A percentile compares a stretch with the other conserved stretches of the same genome.
Evolutionary conservation across 1,140 invertebrate species (phyloP).

Genomic region (Hirudo medicinalis): DNA sequence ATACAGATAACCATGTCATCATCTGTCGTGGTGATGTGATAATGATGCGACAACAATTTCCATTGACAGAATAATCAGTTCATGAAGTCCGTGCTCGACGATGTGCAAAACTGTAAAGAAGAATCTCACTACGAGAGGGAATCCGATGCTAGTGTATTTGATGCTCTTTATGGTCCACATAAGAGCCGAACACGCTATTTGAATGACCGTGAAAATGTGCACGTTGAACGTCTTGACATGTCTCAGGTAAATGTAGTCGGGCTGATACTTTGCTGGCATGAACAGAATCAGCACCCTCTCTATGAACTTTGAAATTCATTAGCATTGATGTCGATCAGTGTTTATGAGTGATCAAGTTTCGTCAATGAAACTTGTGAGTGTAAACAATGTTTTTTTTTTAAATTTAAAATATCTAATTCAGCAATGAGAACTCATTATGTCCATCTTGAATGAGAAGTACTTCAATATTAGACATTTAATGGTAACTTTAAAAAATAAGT

Average conservation of each 20-base stretch:
- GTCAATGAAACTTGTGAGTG: not conserved
- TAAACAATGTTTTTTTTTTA: not conserved
- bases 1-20: not conserved
- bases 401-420: not conserved
- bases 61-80: not conserved
- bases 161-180: conserved; percentile 24
- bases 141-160: conserved; percentile 71
- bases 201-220: conserved; percentile 80
- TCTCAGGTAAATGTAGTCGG: conserved; percentile 87
- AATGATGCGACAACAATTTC: not conserved
- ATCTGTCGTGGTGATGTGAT: too few relatives aligned
- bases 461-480: not conserved
- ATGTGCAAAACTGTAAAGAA: not conserved
- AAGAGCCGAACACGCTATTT: conserved; percentile 37
- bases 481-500: not conserved
- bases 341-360: not conserved
- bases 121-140: conserved; percentile 75
- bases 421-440: not conserved
- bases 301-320: conserved; percentile 55
- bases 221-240: conserved; percentile 71
- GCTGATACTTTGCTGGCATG: conserved; percentile 94
- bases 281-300: conserved; percentile 84
- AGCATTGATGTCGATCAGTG: too few relatives aligned
- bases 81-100: too few relatives aligned
- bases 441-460: not conserved